A percentile compares a stretch with the other conserved stretches of the same genome.
Conservation (phyloP, 2,888 invertebrate species). For the Synanthedon tipuliformis region DNA sequence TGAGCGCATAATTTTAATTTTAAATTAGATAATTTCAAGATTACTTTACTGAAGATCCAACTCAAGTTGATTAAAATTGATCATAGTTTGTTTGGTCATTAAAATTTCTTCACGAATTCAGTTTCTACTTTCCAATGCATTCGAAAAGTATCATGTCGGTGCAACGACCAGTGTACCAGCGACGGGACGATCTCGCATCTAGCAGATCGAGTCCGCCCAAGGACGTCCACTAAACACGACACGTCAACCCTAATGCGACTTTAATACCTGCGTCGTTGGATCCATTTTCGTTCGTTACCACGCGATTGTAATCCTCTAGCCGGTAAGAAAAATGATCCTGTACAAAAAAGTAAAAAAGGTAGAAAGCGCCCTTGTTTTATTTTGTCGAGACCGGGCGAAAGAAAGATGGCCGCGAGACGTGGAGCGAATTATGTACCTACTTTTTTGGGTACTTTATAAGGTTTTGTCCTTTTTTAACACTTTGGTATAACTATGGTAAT, state of each 20-base stretch:
- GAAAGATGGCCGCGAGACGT: constrained; percentile 59
- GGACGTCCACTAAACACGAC: constrained; percentile 62
- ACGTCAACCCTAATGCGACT: constrained; percentile 21
- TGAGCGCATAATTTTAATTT: too few relatives aligned
- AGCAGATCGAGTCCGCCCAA: constrained; percentile 70
- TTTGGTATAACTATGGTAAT: too few relatives aligned
- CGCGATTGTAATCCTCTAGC: constrained; percentile 42
- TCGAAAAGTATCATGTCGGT: constrained; percentile 62
- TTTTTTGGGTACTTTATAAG: constrained; percentile 35
- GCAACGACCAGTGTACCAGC: constrained; percentile 61
- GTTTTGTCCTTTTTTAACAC: constrained; percentile 13
- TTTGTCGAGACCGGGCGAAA: constrained; percentile 48
- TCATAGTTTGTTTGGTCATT: too few relatives aligned
- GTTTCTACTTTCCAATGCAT: constrained; percentile 68
- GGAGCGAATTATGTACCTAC: constrained; percentile 55
- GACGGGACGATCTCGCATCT: constrained; percentile 62
- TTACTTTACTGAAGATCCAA: too few relatives aligned
- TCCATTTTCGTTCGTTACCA: constrained; percentile 19
- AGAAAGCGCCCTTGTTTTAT: constrained; percentile 59
- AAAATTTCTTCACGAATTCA: constrained; percentile 24
- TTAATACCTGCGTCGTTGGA: constrained; percentile 23
- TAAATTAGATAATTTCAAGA: too few relatives aligned
- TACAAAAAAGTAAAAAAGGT: constrained; percentile 60
- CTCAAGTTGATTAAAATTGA: too few relatives aligned
- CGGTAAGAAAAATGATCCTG: constrained; percentile 69